Evolutionary conservation across 2,888 invertebrate genomes (phyloP).

Genomic region (Agrochola circellaris): DNA sequence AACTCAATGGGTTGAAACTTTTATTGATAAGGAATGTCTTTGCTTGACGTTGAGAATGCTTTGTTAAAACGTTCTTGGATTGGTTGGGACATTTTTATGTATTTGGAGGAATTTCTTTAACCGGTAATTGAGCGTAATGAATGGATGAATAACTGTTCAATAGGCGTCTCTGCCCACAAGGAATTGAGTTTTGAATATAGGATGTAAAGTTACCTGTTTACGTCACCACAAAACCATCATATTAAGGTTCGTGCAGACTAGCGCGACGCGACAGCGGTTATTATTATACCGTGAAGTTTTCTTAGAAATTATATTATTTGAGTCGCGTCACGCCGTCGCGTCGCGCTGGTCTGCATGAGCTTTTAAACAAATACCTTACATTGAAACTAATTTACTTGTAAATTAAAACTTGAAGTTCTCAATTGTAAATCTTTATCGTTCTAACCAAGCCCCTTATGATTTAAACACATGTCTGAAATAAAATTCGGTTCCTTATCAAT

Average conservation of each 20-base stretch:
- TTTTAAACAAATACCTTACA: neutral
- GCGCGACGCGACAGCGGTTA: no score
- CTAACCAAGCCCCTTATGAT: neutral
- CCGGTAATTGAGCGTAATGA: neutral
- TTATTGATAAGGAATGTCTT: slow-evolving; percentile 55
- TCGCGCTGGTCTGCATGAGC: no score
- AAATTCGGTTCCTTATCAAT: slow-evolving; percentile 24
- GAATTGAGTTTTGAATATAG: neutral
- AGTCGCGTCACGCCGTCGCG: no score
- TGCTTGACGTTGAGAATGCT: slow-evolving; percentile 38
- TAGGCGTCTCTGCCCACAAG: neutral
- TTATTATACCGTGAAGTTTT: no score
- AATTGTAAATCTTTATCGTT: neutral
- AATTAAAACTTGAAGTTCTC: neutral
- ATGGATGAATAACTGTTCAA: neutral
- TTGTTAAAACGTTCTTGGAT: slow-evolving; percentile 28
- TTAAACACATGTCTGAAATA: neutral
- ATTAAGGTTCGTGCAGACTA: no score
- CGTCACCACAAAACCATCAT: neutral
- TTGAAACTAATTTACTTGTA: neutral
- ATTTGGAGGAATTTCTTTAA: slow-evolving; percentile 31
- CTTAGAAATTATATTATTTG: no score
- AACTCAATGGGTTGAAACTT: slow-evolving; percentile 50
- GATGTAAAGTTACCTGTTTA: neutral
- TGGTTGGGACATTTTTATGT: slow-evolving; percentile 11